Conservation (phyloP, 1,140 invertebrate genomes). For the Conus ventricosus region DNA sequence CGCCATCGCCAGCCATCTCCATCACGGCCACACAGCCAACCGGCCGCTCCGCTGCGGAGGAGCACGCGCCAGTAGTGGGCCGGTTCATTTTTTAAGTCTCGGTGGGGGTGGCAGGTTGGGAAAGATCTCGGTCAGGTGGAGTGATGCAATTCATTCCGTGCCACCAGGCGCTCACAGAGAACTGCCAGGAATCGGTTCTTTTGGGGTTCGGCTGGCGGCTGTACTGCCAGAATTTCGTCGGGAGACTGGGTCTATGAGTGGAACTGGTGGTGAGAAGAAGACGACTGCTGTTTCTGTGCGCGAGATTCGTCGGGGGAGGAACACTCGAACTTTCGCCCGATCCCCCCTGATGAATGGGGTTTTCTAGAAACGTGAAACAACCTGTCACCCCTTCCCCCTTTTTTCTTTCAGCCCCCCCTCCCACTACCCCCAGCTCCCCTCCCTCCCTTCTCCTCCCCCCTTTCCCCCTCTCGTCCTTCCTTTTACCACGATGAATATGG, state of each 20-base stretch:
- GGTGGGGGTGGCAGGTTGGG: not conserved
- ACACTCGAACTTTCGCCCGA: too few relatives aligned
- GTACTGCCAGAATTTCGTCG: too few relatives aligned
- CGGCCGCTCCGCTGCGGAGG: too few relatives aligned
- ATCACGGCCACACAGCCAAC: not conserved
- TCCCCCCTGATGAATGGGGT: not conserved
- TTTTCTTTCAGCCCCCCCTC: too few relatives aligned
- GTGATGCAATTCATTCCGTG: not conserved
- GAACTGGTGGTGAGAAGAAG: too few relatives aligned
- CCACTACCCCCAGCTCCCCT: not conserved
- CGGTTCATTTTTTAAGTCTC: not conserved
- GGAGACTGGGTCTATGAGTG: too few relatives aligned
- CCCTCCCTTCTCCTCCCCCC: not conserved
- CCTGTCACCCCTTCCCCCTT: not conserved
- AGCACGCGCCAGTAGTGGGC: not conserved
- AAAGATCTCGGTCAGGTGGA: not conserved
- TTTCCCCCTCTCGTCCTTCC: not conserved
- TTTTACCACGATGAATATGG: slow-evolving; percentile 22
- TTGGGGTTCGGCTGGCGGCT: too few relatives aligned
- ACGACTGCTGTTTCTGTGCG: too few relatives aligned
- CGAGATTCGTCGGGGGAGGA: too few relatives aligned
- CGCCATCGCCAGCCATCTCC: not conserved
- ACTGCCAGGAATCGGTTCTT: too few relatives aligned
- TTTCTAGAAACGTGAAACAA: not conserved
- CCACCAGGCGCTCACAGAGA: too few relatives aligned